Evolutionary conservation across 2,113 vertebrate genomes (phyloP).

Genomic region (Vidua chalybeata): DNA sequence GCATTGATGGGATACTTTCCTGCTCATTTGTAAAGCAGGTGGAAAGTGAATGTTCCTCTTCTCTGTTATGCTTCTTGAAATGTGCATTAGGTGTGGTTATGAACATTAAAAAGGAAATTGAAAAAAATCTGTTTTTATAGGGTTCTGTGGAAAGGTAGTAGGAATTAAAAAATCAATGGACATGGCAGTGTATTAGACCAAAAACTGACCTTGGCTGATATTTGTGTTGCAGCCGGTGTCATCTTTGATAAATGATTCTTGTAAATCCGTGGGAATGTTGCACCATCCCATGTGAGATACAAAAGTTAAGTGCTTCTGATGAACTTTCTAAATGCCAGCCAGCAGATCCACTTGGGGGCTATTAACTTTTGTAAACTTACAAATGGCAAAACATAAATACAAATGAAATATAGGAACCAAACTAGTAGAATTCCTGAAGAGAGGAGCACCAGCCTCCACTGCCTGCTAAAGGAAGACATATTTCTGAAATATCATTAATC

Average conservation of each 20-base stretch:
- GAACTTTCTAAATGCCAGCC: constrained; percentile 72
- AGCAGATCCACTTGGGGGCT: constrained; percentile 6
- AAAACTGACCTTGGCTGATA: constrained; percentile 38
- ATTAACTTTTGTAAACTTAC: constrained; percentile 32
- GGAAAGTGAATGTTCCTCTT: not conserved
- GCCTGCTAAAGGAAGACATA: not conserved
- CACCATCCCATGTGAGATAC: constrained; percentile 12
- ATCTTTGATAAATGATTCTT: constrained; percentile 56
- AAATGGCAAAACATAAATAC: not conserved
- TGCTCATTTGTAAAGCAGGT: not conserved
- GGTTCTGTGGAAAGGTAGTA: not conserved
- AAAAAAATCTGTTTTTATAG: not conserved
- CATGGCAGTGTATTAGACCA: not conserved
- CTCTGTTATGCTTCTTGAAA: not conserved
- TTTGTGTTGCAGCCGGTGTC: constrained; percentile 16
- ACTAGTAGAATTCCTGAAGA: not conserved
- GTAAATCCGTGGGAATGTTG: constrained; percentile 50
- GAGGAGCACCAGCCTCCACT: not conserved
- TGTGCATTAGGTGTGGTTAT: not conserved
- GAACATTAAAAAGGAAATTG: not conserved
- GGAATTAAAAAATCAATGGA: constrained; percentile 11
- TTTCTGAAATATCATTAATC: not conserved
- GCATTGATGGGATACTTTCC: not conserved
- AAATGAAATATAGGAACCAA: constrained; percentile 17
- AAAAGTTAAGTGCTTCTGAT: constrained; percentile 60